These are phyloP conservation scores for Bubo blakistoni DNA, from an alignment of 2,113 vertebrate genomes.

Conservation along the genomic window DNA sequence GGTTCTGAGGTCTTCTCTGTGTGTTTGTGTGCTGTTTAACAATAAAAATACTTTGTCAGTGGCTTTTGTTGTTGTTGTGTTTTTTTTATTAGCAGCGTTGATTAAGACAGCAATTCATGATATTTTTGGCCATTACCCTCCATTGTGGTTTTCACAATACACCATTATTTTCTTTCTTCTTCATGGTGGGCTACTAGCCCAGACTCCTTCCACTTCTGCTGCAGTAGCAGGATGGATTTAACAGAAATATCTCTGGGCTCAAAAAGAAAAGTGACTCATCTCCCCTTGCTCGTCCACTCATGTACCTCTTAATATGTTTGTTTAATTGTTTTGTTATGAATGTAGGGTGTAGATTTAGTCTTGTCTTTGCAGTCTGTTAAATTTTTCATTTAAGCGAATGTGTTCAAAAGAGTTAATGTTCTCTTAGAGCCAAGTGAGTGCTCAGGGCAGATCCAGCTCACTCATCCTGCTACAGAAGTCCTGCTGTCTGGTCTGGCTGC, in stretches of 20 bases:
- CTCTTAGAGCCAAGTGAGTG: neutral
- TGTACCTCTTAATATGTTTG: neutral
- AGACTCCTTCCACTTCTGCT: neutral
- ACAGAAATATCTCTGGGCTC: neutral
- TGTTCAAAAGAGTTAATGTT: neutral
- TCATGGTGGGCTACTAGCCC: neutral
- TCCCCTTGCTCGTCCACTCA: neutral
- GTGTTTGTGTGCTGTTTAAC: neutral
- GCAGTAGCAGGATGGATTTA: neutral
- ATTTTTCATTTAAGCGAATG: neutral
- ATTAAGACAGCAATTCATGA: neutral
- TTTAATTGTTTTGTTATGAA: neutral
- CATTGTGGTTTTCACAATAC: slow-evolving; percentile 14
- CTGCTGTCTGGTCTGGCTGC: neutral
- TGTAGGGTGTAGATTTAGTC: neutral
- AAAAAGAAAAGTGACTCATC: neutral
- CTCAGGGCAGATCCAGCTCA: neutral
- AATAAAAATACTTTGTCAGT: neutral
- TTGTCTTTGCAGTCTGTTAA: neutral
- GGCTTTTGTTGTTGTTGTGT: neutral
- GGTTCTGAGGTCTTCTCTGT: neutral
- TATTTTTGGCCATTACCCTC: neutral
- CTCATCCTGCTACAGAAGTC: neutral
- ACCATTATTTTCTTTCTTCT: slow-evolving; percentile 6
- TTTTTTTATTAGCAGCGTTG: neutral